A percentile compares a stretch with the other conserved stretches of the same genome.
Conservation (phyloP, 2,888 invertebrate species). For the Hirtodrosophila alboralis region DNA sequence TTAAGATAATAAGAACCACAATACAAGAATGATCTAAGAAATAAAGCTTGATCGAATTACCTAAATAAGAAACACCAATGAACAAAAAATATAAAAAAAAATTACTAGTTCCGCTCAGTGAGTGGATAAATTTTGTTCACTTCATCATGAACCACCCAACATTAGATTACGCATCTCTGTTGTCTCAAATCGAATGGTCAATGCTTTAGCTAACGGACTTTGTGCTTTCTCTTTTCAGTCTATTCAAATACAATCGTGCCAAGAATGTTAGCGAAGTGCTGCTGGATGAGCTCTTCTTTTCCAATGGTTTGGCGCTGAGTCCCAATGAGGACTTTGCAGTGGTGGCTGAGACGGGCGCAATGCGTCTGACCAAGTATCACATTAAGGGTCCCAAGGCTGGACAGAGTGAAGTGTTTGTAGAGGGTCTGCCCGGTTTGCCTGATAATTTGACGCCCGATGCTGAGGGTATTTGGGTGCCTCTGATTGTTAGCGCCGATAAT, state of each 20-base stretch:
- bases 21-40: no score
- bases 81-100: no score
- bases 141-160: no score
- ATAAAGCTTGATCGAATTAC: no score
- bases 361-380: slow-evolving; percentile 90
- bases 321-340: slow-evolving; percentile 92
- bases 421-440: slow-evolving; percentile 89
- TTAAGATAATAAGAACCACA: no score
- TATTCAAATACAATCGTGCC: slow-evolving; percentile 91
- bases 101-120: no score
- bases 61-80: no score
- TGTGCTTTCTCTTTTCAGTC: slow-evolving; percentile 84
- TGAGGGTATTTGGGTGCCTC: slow-evolving; percentile 88
- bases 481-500: slow-evolving; percentile 85
- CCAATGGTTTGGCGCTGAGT: slow-evolving; percentile 94
- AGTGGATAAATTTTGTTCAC: no score
- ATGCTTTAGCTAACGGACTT: slow-evolving; percentile 31
- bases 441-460: slow-evolving; percentile 86
- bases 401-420: slow-evolving; percentile 90
- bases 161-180: no score
- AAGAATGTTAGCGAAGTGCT: slow-evolving; percentile 91
- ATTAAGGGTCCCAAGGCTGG: slow-evolving; percentile 93
- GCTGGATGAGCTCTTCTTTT: slow-evolving; percentile 90
- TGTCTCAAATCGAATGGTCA: no score
- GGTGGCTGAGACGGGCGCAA: slow-evolving; percentile 89